These are phyloP conservation scores for Myotis vivesi DNA, from an alignment of 2,797 vertebrate genomes.

Conservation along the genomic window DNA sequence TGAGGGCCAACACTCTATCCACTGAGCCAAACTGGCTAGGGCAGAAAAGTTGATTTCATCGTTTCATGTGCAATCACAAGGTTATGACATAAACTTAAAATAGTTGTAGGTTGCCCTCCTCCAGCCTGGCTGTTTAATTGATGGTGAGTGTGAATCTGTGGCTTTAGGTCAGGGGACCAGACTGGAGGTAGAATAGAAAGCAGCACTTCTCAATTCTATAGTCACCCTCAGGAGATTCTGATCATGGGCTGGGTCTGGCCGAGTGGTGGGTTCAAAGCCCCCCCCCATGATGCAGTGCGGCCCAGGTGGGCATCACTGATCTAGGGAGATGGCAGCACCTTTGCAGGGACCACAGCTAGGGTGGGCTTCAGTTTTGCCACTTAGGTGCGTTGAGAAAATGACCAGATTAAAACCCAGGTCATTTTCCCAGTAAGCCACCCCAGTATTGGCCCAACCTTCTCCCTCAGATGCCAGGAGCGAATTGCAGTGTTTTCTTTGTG, in stretches of 20 bases:
- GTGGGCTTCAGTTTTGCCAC: background rate
- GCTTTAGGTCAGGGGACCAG: background rate
- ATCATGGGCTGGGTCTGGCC: background rate
- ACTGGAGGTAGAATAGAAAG: background rate
- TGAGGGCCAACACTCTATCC: too few relatives aligned
- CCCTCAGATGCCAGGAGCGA: background rate
- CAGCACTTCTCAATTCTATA: background rate
- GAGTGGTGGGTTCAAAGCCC: background rate
- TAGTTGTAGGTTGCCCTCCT: background rate
- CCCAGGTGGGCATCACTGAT: background rate
- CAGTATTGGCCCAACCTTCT: background rate
- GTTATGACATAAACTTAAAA: background rate
- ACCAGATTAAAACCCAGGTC: background rate
- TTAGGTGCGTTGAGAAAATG: background rate
- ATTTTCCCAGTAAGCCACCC: background rate
- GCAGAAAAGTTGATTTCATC: too few relatives aligned
- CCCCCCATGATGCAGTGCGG: rapidly evolving
- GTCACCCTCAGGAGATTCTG: background rate
- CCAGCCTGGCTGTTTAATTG: background rate
- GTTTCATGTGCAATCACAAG: background rate
- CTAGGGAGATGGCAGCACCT: background rate
- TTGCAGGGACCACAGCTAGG: background rate
- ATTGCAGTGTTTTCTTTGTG: background rate
- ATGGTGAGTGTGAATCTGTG: background rate
- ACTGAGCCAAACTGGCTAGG: too few relatives aligned